Evolutionary conservation across 2,113 vertebrate species (phyloP), one percentile per base, ranked within the genome.

Genomic region (Sylvietta virens): DNA sequence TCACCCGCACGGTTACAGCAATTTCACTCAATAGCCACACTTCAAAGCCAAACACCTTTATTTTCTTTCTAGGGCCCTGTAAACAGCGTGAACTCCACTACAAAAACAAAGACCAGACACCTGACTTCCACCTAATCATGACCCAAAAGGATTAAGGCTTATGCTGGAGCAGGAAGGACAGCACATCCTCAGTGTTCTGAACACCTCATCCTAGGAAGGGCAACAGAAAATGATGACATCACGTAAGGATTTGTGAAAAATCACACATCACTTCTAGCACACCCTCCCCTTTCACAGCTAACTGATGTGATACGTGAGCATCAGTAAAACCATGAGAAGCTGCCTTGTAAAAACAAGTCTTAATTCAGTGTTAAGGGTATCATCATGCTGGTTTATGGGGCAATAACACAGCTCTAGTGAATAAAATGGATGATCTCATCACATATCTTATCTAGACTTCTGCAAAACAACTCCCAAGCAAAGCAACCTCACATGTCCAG

Each of bases 311-410:
- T 84, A 86, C 1, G 3, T 35, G 88, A 94, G 22, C 70, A 65
- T 40, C 92, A n/a, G 70, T 65, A 86, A 70, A 95, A 81, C 27
- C 44, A 91, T 7, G 2, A 51, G 33, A 91, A 91, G 78, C 39
- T 82, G 84, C 74, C 92, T 76, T 69, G 35, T 94, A 95, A 92
- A 93, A 97, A 57, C 33, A 88, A 79, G 47, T 37, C 95, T 97
- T 90, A 95, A 95, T 88, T 91, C 69, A 88, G 47, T 76, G 81
- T 83, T 89, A 94, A 96, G n/a, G 70, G 60, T 81, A 76, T 66
- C 78, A 62, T 69, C 86, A 33, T 44, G 64, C 85, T 97, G 95
- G 57, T 97, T 96, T 88, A 95, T 70, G 50, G 88, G 91, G 86
- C 79, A 91, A 33, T 89, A 95, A 96, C 56, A 72, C 84, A 90